These are phyloP conservation scores for Drosophila kambysellisi DNA, from an alignment of 2,888 invertebrate genomes.

Conservation along the genomic window DNA sequence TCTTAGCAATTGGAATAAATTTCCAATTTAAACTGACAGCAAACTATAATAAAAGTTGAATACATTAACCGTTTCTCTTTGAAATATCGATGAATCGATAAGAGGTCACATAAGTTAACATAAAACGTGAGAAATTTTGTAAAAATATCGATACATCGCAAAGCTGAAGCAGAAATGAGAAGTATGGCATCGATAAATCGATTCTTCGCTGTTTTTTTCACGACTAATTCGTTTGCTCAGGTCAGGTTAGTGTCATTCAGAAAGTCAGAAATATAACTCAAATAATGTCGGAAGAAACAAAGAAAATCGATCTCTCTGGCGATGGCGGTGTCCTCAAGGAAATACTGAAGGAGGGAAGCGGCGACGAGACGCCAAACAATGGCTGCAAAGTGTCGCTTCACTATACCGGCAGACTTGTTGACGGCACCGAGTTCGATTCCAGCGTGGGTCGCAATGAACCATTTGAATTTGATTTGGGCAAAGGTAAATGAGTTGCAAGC, in stretches of 20 bases:
- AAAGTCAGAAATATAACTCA: constrained; percentile 28
- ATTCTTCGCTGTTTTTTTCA: constrained; percentile 30
- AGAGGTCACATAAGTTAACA: background rate
- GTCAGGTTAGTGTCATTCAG: constrained; percentile 36
- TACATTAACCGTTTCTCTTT: background rate
- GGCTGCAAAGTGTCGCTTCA: constrained; percentile 93
- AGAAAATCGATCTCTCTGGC: constrained; percentile 81
- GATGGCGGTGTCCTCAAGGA: constrained; percentile 83
- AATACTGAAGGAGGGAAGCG: constrained; percentile 88
- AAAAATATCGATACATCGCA: constrained; percentile 23
- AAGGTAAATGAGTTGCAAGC: constrained; percentile 87
- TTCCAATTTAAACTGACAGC: constrained; percentile 16
- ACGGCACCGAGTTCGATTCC: constrained; percentile 97
- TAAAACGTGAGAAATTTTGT: background rate
- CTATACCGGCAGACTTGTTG: constrained; percentile 93
- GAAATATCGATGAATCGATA: background rate
- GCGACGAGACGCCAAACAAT: constrained; percentile 89
- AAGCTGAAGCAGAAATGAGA: background rate
- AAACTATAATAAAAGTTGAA: constrained; percentile 23
- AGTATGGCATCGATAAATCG: constrained; percentile 33
- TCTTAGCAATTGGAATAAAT: constrained; percentile 15
- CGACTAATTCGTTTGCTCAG: constrained; percentile 15
- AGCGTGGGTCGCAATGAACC: constrained; percentile 93
- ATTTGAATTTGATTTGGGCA: constrained; percentile 94
- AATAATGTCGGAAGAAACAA: constrained; percentile 67